Base-by-base conservation (phyloP, 2,888 invertebrate species). In the Amphipoea oculea region DNA sequence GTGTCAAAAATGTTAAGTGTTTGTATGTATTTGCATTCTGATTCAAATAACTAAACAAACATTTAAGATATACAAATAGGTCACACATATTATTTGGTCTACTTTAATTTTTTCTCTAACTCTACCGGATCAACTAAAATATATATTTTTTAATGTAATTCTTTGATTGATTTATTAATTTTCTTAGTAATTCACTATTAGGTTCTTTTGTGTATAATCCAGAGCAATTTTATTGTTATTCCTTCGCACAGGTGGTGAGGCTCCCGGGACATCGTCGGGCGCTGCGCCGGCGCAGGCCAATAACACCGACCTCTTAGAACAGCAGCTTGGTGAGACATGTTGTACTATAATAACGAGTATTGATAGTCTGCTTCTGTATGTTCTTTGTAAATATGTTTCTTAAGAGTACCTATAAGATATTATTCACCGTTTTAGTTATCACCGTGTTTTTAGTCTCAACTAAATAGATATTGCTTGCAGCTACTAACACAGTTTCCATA, bases 321-420 rank as follows among this genome's bases (percentile, higher is more conserved):
- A 95, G 88, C 95, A 96, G 89, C 95, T 96, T 89, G 96, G 96
- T 97, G 94, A 96, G 96, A 92, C 76, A 77, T 82, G 79, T 77
- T 83, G 78, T 84, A 80, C 42, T 74, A 82, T 79, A 83, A 68
- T 67, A 75, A 79, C 79, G 29, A 75, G 14, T 70, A 66, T 62
- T 23, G 66, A 73, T 36, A 65, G 48, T 73, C n/a, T 29, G 57
- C 66, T 79, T 73, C 77, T 81, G 54, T 84, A 75, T 70, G 45
- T 76, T 65, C 54, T 81, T 63, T 83, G 74, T 79, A 84, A 54
- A 67, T 63, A 79, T n/a, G 67, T 69, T 79, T 75, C 40, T 66
- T 29, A 45, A 68, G 6, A 51, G 20, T 54, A 83, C 45, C 45
- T 45, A 0, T 60, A 60, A 68, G 1, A 75, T 69, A 51, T 68